Base-by-base conservation (phyloP, 2,797 vertebrate genomes). In the Paedocypris micromegethes region DNA sequence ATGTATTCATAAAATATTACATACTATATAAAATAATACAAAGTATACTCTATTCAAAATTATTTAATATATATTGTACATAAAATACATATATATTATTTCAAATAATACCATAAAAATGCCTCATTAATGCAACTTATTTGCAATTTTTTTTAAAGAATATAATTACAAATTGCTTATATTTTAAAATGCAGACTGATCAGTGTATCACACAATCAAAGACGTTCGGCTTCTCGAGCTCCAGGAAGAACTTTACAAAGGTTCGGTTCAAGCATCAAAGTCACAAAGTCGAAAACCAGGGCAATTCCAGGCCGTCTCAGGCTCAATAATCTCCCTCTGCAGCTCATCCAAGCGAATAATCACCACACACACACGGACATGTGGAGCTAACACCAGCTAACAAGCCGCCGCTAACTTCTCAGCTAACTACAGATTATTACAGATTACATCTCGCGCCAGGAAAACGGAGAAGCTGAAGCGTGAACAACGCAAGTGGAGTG, bases 401-500 rank as follows among this genome's bases (percentile, higher is more conserved):
- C 78, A 61, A 75, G 46, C 63, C 83, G 68, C 73, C 40, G 81
- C 81, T 86, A 86, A 88, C 85, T 79, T 84, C 80, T 78, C 58
- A 2, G 52, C 9, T 62, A 70, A 70, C 58, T 83, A 83, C 84
- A 81, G 84, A 86, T 86, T 84, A 78, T 77, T 76, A 79, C 72
- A 87, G 87, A 90, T 88, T 82, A 84, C 80, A 89, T 88, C 82
- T 83, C 75, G 75, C 62, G 81, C 78, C 81, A 78, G 77, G 80
- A 78, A 86, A 84, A 81, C 82, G 53, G 78, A 72, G 50, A 70
- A 78, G 45, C 78, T 84, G 85, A 81, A 80, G 89, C 89, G 77
- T 89, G 88, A 90, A 88, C 81, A 85, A 81, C 84, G 77, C 82
- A 82, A 87, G 83, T 80, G 84, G 84, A 83, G 88, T 87, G 88